Evolutionary conservation across 2,888 invertebrate species (phyloP), one percentile per base, ranked within the genome.

Genomic region (Stomorhina lunata): DNA sequence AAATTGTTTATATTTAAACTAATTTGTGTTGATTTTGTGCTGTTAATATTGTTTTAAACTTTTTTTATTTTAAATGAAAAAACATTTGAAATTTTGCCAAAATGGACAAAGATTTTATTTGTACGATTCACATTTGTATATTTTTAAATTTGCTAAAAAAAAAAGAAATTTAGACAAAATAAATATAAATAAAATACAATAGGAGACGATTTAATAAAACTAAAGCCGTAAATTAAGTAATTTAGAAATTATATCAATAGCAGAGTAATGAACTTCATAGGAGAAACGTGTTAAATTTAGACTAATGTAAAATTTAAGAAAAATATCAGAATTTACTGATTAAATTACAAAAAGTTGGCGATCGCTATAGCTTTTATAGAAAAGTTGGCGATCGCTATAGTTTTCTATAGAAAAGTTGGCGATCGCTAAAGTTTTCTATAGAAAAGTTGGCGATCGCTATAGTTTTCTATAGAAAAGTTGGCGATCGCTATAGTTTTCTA

Each of bases 81-180:
- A 40, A 77, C 15, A 57, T 65, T 78, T 81, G 81, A 81, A 65
- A 68, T 37, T 63, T 69, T 81, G 81, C 81, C 81, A 81, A 81
- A 78, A 78, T 81, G 69, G 69, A 78, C 37, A 66, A 45, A 78
- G 43, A 63, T 43, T 68, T 66, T 50, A 10, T n/a, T n/a, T n/a
- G n/a, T 2, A 65, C 6, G 22, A 65, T 27, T 76, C 40, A 40
- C 32, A 50, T 57, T 57, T 72, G 48, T n/a, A 65, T 29, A 20
- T 71, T 37, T 25, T 43, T 17, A 61, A 25, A 61, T n/a, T n/a
- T n/a, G n/a, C 22, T 22, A 40, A 37, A 76, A 59, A 68, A 57
- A 76, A 4, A 65, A 50, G 50, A n/a, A 10, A 27, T 40, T 65
- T 29, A 53, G 29, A 22, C 12, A 27, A 65, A 43, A 29, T 17